phyloP scores from a whole-genome alignment of 2,888 invertebrate species.

The Cremastinae sp. region DNA sequence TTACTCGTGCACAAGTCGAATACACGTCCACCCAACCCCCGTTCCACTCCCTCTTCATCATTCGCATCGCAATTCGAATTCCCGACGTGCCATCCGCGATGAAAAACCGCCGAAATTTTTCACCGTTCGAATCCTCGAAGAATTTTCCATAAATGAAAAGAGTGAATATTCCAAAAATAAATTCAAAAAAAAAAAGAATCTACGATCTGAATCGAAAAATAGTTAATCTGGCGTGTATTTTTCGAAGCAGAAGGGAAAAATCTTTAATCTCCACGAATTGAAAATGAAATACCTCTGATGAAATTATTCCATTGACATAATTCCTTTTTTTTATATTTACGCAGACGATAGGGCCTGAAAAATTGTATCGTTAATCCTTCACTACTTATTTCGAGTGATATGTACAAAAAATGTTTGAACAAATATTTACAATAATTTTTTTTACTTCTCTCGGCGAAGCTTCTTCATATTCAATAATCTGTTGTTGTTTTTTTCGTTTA shows the following conservation, averaged over 20 bases:
- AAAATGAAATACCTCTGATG: not conserved
- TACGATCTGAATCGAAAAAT: not conserved
- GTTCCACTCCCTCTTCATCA: not conserved
- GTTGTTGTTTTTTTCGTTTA: constrained; percentile 18
- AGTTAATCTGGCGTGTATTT: not conserved
- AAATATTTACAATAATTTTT: constrained; percentile 58
- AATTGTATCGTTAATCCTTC: constrained; percentile 12
- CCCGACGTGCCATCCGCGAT: not conserved
- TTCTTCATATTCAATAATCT: constrained; percentile 2
- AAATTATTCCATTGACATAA: not conserved
- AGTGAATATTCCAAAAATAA: too few species aligned
- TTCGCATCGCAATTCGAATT: not conserved
- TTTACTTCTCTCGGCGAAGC: constrained; percentile 20
- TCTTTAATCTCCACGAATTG: not conserved
- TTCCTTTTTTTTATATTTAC: not conserved
- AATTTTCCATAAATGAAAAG: not conserved
- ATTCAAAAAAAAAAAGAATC: not conserved
- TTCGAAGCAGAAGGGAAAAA: too few species aligned
- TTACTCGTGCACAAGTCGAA: not conserved
- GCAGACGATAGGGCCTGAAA: constrained; percentile 17
- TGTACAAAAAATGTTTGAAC: constrained; percentile 62
- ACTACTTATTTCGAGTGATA: constrained; percentile 63
- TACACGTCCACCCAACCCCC: not conserved
- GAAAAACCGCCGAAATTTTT: not conserved
- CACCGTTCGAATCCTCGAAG: not conserved